phyloP scores from a whole-genome alignment of 2,113 vertebrate species.

The Heptranchias perlo region DNA sequence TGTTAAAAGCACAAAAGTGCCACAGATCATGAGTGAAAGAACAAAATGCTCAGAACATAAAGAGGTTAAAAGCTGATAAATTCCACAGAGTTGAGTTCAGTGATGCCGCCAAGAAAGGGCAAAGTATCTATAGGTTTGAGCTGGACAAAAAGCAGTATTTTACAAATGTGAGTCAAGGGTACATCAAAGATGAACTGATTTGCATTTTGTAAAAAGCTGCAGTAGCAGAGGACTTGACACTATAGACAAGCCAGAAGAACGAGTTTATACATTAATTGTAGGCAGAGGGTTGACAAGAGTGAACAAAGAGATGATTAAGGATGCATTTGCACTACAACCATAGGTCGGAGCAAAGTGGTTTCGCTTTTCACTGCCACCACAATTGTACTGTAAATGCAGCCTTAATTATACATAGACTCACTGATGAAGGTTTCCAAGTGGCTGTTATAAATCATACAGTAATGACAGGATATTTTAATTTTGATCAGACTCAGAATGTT shows the following conservation, averaged over 20 bases:
- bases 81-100: neutral
- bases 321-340: neutral
- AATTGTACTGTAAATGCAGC: neutral
- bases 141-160: neutral
- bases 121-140: neutral
- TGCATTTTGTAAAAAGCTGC: neutral
- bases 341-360: neutral
- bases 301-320: neutral
- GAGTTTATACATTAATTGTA: neutral
- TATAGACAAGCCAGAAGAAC: neutral
- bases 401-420: neutral
- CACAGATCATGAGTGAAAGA: neutral
- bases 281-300: neutral
- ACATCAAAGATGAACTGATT: neutral
- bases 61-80: neutral
- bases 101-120: neutral
- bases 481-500: neutral
- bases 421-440: neutral
- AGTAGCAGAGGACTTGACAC: neutral
- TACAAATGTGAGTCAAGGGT: neutral
- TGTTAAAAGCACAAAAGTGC: neutral
- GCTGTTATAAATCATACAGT: neutral
- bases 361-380: neutral
- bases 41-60: neutral
- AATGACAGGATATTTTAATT: neutral